These are phyloP conservation scores for Microtus montanus DNA, from an alignment of 2,113 vertebrate species.

Conservation along the genomic window DNA sequence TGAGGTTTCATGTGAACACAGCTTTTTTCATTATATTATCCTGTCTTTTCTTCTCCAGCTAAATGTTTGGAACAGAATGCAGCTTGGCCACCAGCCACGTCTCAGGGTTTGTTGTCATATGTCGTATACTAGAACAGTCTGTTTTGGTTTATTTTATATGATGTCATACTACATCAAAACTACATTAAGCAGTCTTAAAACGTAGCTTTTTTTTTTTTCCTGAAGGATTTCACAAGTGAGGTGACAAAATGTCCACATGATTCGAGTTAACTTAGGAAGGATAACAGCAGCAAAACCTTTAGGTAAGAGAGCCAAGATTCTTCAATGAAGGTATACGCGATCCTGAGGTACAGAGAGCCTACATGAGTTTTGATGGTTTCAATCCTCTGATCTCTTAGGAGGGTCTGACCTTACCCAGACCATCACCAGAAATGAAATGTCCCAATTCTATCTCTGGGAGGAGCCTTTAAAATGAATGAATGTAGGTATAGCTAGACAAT, in stretches of 20 bases:
- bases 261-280: constrained; percentile 32
- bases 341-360: background rate
- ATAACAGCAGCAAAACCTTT: background rate
- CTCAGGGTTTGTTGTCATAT: constrained; percentile 50
- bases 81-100: constrained; percentile 39
- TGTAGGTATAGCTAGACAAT: background rate
- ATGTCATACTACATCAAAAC: constrained; percentile 66
- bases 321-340: constrained; percentile 18
- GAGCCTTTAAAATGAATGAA: background rate
- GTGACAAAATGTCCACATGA: constrained; percentile 47
- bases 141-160: constrained; percentile 67
- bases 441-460: background rate
- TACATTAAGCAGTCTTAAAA: constrained; percentile 60
- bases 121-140: constrained; percentile 66
- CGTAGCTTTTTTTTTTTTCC: constrained; percentile 44
- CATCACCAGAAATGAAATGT: background rate
- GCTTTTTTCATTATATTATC: background rate
- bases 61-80: constrained; percentile 54
- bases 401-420: background rate
- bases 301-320: background rate
- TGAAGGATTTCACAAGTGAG: constrained; percentile 42
- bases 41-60: constrained; percentile 59
- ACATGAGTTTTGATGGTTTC: constrained; percentile 22
- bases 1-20: constrained; percentile 50
- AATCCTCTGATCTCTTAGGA: constrained; percentile 15